Evolutionary conservation across 2,113 vertebrate species (phyloP).

Genomic region (Callorhinus ursinus): DNA sequence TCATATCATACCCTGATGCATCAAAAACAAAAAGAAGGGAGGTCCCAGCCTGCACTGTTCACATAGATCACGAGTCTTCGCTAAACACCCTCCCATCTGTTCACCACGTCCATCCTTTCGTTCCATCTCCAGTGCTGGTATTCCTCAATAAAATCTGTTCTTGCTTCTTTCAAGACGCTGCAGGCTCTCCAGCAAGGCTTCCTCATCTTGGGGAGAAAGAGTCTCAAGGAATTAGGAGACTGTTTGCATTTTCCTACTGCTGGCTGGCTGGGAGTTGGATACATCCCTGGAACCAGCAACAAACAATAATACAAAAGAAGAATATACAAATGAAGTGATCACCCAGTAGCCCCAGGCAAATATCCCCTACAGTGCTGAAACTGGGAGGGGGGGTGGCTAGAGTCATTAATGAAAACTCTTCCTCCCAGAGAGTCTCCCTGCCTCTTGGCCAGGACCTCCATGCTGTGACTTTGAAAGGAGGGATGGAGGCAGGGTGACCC

Average conservation of each 20-base stretch:
- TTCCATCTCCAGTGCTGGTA: slow-evolving; percentile 80
- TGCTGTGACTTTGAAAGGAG: not conserved
- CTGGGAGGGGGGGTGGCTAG: not conserved
- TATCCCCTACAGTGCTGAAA: not conserved
- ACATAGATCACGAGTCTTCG: slow-evolving; percentile 80
- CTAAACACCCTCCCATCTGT: slow-evolving; percentile 87
- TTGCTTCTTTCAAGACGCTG: slow-evolving; percentile 72
- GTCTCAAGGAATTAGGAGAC: slow-evolving; percentile 71
- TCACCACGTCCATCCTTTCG: slow-evolving; percentile 83
- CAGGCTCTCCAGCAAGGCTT: slow-evolving; percentile 64
- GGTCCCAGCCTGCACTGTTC: slow-evolving; percentile 80
- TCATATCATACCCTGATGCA: slow-evolving; percentile 84
- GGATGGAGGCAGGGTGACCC: not conserved
- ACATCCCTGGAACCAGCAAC: not conserved
- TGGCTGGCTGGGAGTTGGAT: not conserved
- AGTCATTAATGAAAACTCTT: not conserved
- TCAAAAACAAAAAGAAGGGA: slow-evolving; percentile 84
- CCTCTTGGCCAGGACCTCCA: not conserved
- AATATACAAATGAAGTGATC: not conserved
- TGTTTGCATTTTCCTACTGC: not conserved
- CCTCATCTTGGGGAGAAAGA: slow-evolving; percentile 66
- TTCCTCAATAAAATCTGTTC: slow-evolving; percentile 77
- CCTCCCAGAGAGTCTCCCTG: not conserved
- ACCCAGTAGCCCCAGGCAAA: not conserved
- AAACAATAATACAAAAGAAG: not conserved